These are phyloP conservation scores for Sterrhoptilus dennistouni DNA, from an alignment of 2,113 vertebrate genomes.

Conservation along the genomic window DNA sequence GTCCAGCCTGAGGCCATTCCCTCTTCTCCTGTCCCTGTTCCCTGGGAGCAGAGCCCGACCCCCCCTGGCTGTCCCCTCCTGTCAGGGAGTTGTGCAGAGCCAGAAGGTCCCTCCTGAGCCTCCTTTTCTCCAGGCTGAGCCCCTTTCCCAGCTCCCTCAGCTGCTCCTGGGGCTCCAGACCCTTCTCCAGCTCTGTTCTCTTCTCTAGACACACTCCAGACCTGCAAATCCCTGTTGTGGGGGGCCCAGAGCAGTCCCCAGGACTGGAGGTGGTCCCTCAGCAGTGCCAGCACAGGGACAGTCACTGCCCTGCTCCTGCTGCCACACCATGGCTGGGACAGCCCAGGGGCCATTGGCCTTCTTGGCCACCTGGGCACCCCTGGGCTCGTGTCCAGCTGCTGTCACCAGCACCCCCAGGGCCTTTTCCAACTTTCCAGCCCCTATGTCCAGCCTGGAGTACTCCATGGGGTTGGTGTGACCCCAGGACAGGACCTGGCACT, in stretches of 20 bases:
- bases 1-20: not conserved
- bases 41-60: not conserved
- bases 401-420: not conserved
- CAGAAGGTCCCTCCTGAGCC: not conserved
- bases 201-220: not conserved
- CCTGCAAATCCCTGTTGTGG: rapidly evolving
- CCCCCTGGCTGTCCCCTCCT: not conserved
- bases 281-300: not conserved
- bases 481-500: too few relatives aligned
- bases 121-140: not conserved
- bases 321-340: not conserved
- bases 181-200: not conserved
- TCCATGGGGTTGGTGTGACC: rapidly evolving
- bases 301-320: not conserved
- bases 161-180: rapidly evolving
- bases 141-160: not conserved
- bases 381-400: not conserved
- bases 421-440: not conserved
- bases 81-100: not conserved
- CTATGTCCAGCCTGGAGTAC: not conserved
- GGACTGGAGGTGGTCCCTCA: not conserved
- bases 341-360: not conserved
- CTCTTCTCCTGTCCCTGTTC: not conserved
- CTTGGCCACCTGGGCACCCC: not conserved
- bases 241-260: too few relatives aligned